Conservation (phyloP, 2,113 vertebrate genomes). For the Cyprinodon variegatus region DNA sequence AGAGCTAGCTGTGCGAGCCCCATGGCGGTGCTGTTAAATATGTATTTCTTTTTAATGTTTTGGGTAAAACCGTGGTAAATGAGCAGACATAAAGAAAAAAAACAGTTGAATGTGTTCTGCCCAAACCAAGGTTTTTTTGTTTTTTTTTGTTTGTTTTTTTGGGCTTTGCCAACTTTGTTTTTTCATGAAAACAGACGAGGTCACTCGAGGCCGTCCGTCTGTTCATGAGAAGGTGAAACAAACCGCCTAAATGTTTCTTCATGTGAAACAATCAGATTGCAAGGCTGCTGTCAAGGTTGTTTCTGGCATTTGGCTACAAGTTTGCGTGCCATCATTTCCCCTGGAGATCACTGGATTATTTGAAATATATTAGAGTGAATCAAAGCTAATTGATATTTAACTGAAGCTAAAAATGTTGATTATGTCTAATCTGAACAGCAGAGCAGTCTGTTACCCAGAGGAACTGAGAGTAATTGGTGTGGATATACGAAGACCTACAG, state of each 20-base stretch:
- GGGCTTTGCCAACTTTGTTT: constrained; percentile 90
- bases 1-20: constrained; percentile 45
- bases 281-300: constrained; percentile 98
- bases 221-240: constrained; percentile 98
- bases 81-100: constrained; percentile 75
- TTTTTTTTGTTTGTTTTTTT: constrained; percentile 49
- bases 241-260: constrained; percentile 99
- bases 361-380: not conserved
- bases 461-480: constrained; percentile 1
- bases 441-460: constrained; percentile 31
- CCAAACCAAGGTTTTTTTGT: constrained; percentile 65
- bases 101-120: constrained; percentile 83
- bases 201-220: constrained; percentile 86
- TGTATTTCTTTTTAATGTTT: constrained; percentile 84
- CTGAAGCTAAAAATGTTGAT: constrained; percentile 12
- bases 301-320: constrained; percentile 95
- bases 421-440: constrained; percentile 25
- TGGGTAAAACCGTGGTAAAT: constrained; percentile 76
- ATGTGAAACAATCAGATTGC: constrained; percentile 95
- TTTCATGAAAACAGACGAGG: constrained; percentile 95
- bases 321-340: constrained; percentile 81
- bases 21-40: constrained; percentile 83
- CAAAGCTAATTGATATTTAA: not conserved
- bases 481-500: too few species aligned
- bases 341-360: constrained; percentile 22